Evolutionary conservation across 2,888 invertebrate species (phyloP).

Genomic region (Selenia dentaria): DNA sequence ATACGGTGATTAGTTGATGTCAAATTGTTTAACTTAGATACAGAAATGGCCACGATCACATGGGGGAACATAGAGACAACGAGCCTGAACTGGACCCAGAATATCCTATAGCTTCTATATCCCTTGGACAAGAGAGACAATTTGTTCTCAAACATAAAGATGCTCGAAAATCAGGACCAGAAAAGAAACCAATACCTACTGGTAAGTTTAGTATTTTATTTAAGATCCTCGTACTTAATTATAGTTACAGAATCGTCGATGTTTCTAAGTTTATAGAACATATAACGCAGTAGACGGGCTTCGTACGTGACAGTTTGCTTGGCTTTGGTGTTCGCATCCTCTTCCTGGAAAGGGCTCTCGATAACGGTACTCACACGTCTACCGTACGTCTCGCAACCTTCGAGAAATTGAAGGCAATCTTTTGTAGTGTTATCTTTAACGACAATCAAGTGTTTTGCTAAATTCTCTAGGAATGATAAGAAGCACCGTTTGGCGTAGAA

Average conservation of each 20-base stretch:
- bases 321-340: slow-evolving; percentile 88
- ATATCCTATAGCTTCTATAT: slow-evolving; percentile 88
- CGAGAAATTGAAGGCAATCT: slow-evolving; percentile 95
- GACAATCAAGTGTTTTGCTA: slow-evolving; percentile 95
- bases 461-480: slow-evolving; percentile 95
- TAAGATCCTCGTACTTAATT: slow-evolving; percentile 81
- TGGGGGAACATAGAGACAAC: slow-evolving; percentile 89
- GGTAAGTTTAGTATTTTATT: slow-evolving; percentile 65
- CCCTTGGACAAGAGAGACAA: slow-evolving; percentile 86
- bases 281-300: slow-evolving; percentile 92
- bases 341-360: slow-evolving; percentile 91
- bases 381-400: slow-evolving; percentile 95
- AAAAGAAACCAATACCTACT: slow-evolving; percentile 68
- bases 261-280: slow-evolving; percentile 88
- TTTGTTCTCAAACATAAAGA: slow-evolving; percentile 87
- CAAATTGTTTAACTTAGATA: too few relatives aligned
- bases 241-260: slow-evolving; percentile 81
- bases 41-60: slow-evolving; percentile 87
- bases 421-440: slow-evolving; percentile 94
- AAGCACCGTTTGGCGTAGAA: slow-evolving; percentile 98
- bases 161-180: slow-evolving; percentile 73
- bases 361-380: slow-evolving; percentile 92
- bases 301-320: slow-evolving; percentile 97
- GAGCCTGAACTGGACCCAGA: slow-evolving; percentile 86
- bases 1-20: too few relatives aligned